These are phyloP conservation scores for Invenusta paracnida DNA, from an alignment of 2,888 invertebrate genomes.

Conservation along the genomic window DNA sequence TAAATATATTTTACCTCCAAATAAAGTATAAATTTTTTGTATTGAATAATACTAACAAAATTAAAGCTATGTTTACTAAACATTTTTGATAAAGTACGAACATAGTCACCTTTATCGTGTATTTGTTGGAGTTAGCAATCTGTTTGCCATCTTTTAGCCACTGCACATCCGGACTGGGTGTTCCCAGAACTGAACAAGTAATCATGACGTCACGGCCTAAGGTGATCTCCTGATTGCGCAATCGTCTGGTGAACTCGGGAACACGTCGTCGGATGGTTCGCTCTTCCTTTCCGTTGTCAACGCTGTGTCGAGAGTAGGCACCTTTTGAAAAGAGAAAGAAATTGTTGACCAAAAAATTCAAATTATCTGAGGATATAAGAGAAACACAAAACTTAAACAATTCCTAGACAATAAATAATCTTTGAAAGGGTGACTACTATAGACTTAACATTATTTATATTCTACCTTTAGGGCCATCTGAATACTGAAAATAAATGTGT, in stretches of 20 bases:
- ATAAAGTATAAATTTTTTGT: too few relatives aligned
- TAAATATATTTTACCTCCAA: too few relatives aligned
- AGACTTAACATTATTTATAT: too few relatives aligned
- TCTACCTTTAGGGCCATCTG: too few relatives aligned
- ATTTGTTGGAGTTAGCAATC: conserved; percentile 5
- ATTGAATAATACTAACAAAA: too few relatives aligned
- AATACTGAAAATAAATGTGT: too few relatives aligned
- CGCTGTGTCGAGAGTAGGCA: not conserved
- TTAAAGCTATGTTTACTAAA: not conserved
- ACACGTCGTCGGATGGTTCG: not conserved
- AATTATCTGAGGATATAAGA: too few relatives aligned
- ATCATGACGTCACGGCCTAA: not conserved
- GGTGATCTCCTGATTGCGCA: conserved; percentile 24
- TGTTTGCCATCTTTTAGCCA: conserved; percentile 31
- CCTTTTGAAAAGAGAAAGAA: too few relatives aligned
- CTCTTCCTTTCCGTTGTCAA: not conserved
- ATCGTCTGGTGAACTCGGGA: conserved; percentile 39
- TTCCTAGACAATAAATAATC: too few relatives aligned
- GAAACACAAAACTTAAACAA: too few relatives aligned
- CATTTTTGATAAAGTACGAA: not conserved
- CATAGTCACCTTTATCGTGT: not conserved
- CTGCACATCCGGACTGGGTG: conserved; percentile 30
- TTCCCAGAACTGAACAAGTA: conserved; percentile 35
- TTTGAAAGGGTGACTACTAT: too few relatives aligned
- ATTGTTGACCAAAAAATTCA: too few relatives aligned